A percentile compares a stretch with the other conserved stretches of the same genome.
Conservation (phyloP, 2,113 vertebrate species). For the Oreochromis aureus region DNA sequence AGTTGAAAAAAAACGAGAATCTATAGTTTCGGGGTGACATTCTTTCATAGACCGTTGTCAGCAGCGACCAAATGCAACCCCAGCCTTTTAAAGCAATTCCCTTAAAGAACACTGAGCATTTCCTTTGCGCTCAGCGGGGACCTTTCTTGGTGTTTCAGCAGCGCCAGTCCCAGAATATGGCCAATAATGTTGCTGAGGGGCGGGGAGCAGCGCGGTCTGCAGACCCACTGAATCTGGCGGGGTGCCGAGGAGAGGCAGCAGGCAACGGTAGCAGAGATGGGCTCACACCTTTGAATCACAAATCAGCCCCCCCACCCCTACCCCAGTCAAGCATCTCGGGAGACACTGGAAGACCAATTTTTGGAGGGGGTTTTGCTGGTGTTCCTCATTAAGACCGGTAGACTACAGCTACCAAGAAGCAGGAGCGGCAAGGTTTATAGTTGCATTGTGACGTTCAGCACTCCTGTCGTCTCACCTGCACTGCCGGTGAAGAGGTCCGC, state of each 20-base stretch:
- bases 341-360: constrained; percentile 1
- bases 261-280: constrained; percentile 62
- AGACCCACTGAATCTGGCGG: constrained; percentile 60
- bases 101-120: background rate
- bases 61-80: background rate
- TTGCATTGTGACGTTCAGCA: constrained; percentile 43
- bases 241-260: constrained; percentile 44
- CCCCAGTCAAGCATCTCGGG: constrained; percentile 11
- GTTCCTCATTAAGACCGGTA: background rate
- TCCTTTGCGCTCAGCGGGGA: constrained; percentile 21
- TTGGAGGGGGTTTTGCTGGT: background rate
- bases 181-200: constrained; percentile 66
- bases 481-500: constrained; percentile 47
- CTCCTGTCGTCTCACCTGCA: constrained; percentile 62
- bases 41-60: background rate
- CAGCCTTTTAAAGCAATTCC: background rate
- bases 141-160: constrained; percentile 32
- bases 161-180: constrained; percentile 37
- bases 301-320: background rate
- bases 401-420: background rate
- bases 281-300: constrained; percentile 62
- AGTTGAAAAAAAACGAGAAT: background rate
- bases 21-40: background rate
- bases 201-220: constrained; percentile 56
- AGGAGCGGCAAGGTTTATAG: constrained; percentile 15